Evolutionary conservation across 2,888 invertebrate species (phyloP).

Genomic region (Sialis fuliginosa): DNA sequence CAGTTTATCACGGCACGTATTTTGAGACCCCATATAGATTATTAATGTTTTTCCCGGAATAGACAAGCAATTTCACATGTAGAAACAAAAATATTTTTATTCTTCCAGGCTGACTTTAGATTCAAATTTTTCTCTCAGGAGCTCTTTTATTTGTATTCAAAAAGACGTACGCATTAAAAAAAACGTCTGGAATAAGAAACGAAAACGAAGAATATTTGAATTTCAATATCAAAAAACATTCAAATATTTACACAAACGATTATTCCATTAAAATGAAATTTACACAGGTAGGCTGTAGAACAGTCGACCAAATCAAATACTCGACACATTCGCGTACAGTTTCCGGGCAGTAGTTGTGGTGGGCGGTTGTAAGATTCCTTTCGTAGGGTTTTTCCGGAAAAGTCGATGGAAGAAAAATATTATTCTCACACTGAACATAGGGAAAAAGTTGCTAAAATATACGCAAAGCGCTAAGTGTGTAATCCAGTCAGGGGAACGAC

Average conservation of each 20-base stretch:
- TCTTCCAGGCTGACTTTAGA: too few relatives aligned
- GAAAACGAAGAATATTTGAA: slow-evolving; percentile 17
- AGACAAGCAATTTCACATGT: too few relatives aligned
- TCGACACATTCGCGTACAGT: too few relatives aligned
- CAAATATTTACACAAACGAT: slow-evolving; percentile 32
- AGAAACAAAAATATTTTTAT: too few relatives aligned
- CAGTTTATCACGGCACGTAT: too few relatives aligned
- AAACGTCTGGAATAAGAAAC: too few relatives aligned
- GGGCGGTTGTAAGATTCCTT: slow-evolving; percentile 17
- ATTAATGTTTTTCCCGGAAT: too few relatives aligned
- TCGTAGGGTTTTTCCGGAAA: slow-evolving; percentile 11
- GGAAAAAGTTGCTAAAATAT: slow-evolving; percentile 7
- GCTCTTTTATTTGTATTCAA: too few relatives aligned
- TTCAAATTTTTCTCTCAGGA: too few relatives aligned
- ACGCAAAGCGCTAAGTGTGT: slow-evolving; percentile 9
- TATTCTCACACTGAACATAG: slow-evolving; percentile 14
- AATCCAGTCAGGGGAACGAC: slow-evolving; percentile 7
- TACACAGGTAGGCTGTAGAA: slow-evolving; percentile 22
- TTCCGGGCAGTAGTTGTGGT: slow-evolving; percentile 8
- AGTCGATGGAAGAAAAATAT: slow-evolving; percentile 25
- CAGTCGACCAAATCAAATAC: background rate
- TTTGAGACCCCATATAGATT: too few relatives aligned
- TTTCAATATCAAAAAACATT: slow-evolving; percentile 29
- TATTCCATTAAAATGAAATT: slow-evolving; percentile 33
- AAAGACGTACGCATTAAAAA: too few relatives aligned